Evolutionary conservation across 2,797 vertebrate genomes (phyloP).

Genomic region (Carduelis carduelis): DNA sequence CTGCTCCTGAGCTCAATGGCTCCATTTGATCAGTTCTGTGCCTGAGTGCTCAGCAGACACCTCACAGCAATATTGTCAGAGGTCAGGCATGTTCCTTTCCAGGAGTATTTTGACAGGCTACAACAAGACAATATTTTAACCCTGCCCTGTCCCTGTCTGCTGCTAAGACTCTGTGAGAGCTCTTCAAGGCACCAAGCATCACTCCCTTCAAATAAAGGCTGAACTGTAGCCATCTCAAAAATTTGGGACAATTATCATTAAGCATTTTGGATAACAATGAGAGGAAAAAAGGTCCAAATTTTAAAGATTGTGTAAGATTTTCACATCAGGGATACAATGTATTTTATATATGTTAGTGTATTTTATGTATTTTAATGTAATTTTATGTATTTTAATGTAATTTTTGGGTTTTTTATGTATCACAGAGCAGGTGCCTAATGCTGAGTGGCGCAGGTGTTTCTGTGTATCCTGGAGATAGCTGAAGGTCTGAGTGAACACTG

Average conservation of each 20-base stretch:
- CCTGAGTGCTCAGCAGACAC: neutral
- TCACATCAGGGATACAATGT: neutral
- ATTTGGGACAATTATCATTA: neutral
- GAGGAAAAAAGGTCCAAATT: accelerated
- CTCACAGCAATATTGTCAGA: neutral
- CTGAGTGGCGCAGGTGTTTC: neutral
- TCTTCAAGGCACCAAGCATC: neutral
- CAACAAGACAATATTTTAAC: conserved; percentile 17
- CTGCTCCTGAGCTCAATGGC: neutral
- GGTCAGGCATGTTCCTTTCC: neutral
- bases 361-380: neutral
- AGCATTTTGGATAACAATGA: neutral
- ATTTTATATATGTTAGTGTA: neutral
- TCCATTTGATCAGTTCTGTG: neutral
- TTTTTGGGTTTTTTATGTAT: neutral
- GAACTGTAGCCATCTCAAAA: neutral
- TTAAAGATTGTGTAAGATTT: neutral
- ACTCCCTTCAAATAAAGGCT: neutral
- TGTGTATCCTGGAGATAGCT: neutral
- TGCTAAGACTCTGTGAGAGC: neutral
- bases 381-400: neutral
- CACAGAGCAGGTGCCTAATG: neutral
- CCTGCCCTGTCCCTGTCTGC: neutral
- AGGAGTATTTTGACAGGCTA: neutral
- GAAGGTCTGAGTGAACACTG: neutral